Percentiles rank a stretch among this genome's conserved stretches.
These are phyloP conservation scores for Zaprionus ghesquierei DNA, from an alignment of 1,140 invertebrate species.

Conservation along the genomic window DNA sequence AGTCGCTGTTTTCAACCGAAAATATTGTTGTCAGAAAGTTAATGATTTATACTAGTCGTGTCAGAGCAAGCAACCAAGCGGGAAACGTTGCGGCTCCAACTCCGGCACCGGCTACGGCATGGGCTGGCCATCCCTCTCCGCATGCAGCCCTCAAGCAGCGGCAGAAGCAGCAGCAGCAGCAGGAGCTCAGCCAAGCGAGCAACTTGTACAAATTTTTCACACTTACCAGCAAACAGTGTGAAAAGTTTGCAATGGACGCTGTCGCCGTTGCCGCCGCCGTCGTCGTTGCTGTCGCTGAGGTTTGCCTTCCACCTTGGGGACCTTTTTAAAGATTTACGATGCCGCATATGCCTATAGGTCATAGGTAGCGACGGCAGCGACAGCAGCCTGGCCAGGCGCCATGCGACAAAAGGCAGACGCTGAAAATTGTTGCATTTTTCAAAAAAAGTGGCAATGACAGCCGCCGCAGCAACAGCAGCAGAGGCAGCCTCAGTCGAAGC, in stretches of 20 bases:
- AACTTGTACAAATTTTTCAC: conserved; percentile 80
- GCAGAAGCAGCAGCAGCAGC: too few species aligned
- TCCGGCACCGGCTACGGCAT: not conserved
- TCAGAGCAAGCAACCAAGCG: conserved; percentile 49
- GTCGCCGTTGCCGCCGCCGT: conserved; percentile 16
- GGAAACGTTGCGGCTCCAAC: conserved; percentile 7
- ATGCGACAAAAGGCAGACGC: conserved; percentile 64
- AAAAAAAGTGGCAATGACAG: conserved; percentile 76
- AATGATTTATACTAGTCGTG: conserved; percentile 78
- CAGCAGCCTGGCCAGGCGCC: conserved; percentile 16
- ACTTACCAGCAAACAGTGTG: conserved; percentile 57
- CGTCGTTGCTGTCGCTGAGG: conserved; percentile 5
- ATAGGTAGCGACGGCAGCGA: conserved; percentile 44
- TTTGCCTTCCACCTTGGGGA: conserved; percentile 67
- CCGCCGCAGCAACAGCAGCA: conserved; percentile 6
- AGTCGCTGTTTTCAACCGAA: conserved; percentile 41
- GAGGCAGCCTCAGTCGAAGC: not conserved
- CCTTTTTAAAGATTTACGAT: conserved; percentile 82
- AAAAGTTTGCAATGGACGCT: conserved; percentile 33
- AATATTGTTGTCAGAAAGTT: conserved; percentile 80
- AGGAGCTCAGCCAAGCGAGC: conserved; percentile 67
- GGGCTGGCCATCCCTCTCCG: conserved; percentile 20
- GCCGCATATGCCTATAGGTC: conserved; percentile 81
- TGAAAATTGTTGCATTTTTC: conserved; percentile 77
- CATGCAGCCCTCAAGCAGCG: conserved; percentile 38